Conservation (phyloP, 1,140 invertebrate genomes). For the Macrosteles quadrilineatus region DNA sequence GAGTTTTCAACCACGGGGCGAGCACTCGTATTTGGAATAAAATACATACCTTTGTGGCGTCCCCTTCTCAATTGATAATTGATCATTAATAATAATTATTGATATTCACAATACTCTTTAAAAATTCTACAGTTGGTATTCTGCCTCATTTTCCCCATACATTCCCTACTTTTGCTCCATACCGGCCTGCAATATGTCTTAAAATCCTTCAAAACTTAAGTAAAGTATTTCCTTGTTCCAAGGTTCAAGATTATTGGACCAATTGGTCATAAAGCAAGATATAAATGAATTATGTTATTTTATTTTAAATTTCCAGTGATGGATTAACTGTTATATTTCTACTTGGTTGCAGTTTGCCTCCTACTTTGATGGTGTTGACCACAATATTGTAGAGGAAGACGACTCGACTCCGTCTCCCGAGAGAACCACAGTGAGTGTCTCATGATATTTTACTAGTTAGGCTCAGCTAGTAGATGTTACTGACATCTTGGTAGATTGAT, state of each 20-base stretch:
- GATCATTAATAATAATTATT: too few relatives aligned
- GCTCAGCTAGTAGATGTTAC: too few relatives aligned
- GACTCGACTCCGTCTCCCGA: background rate
- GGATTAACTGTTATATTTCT: background rate
- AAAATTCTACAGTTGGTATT: too few relatives aligned
- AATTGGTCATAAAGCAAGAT: background rate
- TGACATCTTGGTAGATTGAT: too few relatives aligned
- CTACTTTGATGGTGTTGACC: slow-evolving; percentile 3
- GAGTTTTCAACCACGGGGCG: too few relatives aligned
- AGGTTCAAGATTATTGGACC: background rate
- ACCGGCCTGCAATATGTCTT: background rate
- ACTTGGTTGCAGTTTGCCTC: slow-evolving; percentile 4
- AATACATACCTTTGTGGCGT: too few relatives aligned
- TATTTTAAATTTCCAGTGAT: background rate
- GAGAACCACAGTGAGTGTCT: background rate
- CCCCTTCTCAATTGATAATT: too few relatives aligned
- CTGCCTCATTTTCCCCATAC: too few relatives aligned
- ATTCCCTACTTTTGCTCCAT: too few relatives aligned
- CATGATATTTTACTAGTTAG: too few relatives aligned
- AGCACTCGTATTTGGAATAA: too few relatives aligned
- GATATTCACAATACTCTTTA: too few relatives aligned
- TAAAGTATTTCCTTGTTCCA: background rate
- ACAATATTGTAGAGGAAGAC: background rate
- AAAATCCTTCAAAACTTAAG: background rate
- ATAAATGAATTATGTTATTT: background rate